These are phyloP conservation scores for Drosophila meridiana DNA, from an alignment of 2,888 invertebrate species.

Conservation along the genomic window DNA sequence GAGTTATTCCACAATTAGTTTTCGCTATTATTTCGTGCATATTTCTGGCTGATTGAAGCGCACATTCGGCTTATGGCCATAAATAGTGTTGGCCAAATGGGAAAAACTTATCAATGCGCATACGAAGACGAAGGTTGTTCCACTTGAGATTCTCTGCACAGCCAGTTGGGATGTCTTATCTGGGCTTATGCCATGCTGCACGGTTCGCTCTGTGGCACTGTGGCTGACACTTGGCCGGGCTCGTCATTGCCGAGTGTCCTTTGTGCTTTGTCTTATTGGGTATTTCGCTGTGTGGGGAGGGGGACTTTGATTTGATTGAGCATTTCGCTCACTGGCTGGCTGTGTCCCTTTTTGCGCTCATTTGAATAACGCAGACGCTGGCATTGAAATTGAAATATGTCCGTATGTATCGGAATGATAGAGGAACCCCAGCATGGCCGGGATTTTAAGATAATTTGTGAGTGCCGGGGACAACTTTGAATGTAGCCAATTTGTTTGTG, in stretches of 20 bases:
- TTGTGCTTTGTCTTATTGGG: conserved; percentile 64
- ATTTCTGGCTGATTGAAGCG: conserved; percentile 1
- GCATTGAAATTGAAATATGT: conserved; percentile 54
- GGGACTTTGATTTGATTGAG: conserved; percentile 74
- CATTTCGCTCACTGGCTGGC: conserved; percentile 42
- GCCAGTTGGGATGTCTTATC: conserved; percentile 40
- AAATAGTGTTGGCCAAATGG: background rate
- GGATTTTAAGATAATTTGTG: conserved; percentile 59
- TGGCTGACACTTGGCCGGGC: conserved; percentile 51
- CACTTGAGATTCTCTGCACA: conserved; percentile 11
- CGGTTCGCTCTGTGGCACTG: conserved; percentile 29
- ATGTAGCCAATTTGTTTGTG: conserved; percentile 56
- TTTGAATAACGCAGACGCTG: conserved; percentile 54
- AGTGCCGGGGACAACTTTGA: conserved; percentile 45
- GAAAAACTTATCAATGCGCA: conserved; percentile 10
- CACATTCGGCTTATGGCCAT: background rate
- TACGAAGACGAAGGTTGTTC: conserved; percentile 7
- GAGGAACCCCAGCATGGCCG: conserved; percentile 4
- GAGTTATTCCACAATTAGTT: background rate
- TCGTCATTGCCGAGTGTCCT: conserved; percentile 19
- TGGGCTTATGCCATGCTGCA: conserved; percentile 31
- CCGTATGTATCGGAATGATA: conserved; percentile 19
- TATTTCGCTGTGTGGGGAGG: conserved; percentile 43
- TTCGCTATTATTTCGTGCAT: background rate
- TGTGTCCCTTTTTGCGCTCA: conserved; percentile 52